Conservation (phyloP, 2,113 vertebrate genomes). For the Baryphthengus martii region DNA sequence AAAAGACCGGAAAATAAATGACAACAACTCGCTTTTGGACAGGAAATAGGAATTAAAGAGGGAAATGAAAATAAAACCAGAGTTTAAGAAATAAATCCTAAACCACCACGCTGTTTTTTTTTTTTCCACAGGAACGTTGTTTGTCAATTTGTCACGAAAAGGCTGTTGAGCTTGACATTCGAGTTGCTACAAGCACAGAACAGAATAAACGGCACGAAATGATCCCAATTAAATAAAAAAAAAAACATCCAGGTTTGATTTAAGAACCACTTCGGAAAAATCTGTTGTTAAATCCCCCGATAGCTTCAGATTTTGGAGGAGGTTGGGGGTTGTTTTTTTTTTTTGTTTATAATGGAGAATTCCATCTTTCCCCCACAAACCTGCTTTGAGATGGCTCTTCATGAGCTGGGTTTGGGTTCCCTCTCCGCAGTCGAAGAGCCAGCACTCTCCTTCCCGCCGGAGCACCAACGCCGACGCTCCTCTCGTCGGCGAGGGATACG, state of each 20-base stretch:
- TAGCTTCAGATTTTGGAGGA: background rate
- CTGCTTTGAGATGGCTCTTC: constrained; percentile 85
- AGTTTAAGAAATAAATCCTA: background rate
- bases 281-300: background rate
- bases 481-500: constrained; percentile 83
- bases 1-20: background rate
- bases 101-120: background rate
- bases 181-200: background rate
- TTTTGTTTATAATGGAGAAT: background rate
- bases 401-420: constrained; percentile 93
- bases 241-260: fast-evolving
- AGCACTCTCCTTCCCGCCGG: constrained; percentile 85
- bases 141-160: background rate
- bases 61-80: background rate
- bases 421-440: constrained; percentile 96
- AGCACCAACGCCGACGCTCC: constrained; percentile 86
- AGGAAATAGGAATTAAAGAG: background rate
- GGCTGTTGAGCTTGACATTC: background rate
- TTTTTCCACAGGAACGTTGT: fast-evolving
- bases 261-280: no score
- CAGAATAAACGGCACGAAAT: fast-evolving
- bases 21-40: background rate
- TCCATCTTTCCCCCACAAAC: constrained; percentile 61
- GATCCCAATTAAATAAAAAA: no score
- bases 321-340: no score